A percentile compares a stretch with the other conserved stretches of the same genome.
Evolutionary conservation across 2,113 vertebrate genomes (phyloP).

Genomic region (Calidris pygmaea): DNA sequence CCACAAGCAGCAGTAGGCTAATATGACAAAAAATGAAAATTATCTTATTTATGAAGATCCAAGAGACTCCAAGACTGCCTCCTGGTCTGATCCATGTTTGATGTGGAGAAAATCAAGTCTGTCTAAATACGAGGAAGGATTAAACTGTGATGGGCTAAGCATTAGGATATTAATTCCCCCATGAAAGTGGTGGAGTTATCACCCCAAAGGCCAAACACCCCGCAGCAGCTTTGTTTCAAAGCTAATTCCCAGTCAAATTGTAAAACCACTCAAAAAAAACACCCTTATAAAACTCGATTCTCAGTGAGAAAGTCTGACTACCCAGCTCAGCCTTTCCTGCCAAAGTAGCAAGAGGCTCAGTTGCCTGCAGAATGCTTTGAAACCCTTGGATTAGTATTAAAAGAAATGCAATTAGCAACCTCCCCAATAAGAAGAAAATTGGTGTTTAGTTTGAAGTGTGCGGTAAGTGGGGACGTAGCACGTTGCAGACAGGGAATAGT

Average conservation of each 20-base stretch:
- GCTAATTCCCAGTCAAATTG: background rate
- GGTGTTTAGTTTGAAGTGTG: background rate
- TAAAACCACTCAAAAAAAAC: background rate
- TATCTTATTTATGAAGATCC: background rate
- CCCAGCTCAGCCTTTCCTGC: background rate
- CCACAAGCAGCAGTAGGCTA: background rate
- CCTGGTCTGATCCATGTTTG: fast-evolving
- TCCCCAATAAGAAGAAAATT: background rate
- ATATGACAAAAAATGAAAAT: background rate
- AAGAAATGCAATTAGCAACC: slow-evolving; percentile 8
- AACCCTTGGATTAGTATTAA: background rate
- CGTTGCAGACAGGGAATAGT: fast-evolving
- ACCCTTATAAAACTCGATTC: background rate
- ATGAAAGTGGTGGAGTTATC: background rate
- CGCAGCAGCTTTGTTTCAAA: background rate
- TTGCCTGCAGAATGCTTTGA: background rate
- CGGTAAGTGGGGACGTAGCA: background rate
- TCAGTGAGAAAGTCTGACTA: background rate
- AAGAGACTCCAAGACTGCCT: background rate
- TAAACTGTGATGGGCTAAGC: background rate
- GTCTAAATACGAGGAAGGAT: background rate
- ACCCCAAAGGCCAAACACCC: background rate
- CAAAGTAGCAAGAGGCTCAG: background rate
- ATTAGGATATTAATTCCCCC: background rate
- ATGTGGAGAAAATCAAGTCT: background rate